Evolutionary conservation across 2,888 invertebrate species (phyloP).

Genomic region (Abscondita cerata): DNA sequence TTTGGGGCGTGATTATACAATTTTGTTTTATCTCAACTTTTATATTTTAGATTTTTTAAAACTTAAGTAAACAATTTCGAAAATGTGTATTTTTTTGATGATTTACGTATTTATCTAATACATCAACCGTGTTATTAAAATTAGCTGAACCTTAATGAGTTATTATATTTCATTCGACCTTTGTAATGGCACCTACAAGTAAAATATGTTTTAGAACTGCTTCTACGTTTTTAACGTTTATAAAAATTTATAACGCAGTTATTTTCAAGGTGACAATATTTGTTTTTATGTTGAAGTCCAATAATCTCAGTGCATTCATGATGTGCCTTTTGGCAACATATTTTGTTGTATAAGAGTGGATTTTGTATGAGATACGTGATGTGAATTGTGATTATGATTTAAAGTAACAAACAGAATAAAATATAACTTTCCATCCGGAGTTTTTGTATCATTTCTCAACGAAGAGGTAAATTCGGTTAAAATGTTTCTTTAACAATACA

Average conservation of each 20-base stretch:
- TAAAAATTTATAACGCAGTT: background rate
- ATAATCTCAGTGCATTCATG: constrained; percentile 20
- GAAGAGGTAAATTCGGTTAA: constrained; percentile 14
- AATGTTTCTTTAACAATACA: constrained; percentile 11
- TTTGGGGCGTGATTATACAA: too few species aligned
- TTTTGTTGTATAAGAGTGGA: constrained; percentile 41
- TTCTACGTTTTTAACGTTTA: too few species aligned
- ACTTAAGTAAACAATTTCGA: too few species aligned
- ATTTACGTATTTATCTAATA: too few species aligned
- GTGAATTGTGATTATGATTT: constrained; percentile 41
- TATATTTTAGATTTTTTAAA: too few species aligned
- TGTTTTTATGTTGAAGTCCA: constrained; percentile 16
- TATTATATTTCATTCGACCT: too few species aligned
- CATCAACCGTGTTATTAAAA: too few species aligned
- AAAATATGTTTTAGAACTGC: too few species aligned
- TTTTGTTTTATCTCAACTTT: too few species aligned
- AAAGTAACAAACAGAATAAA: constrained; percentile 43
- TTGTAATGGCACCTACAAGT: too few species aligned
- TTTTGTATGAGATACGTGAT: constrained; percentile 45
- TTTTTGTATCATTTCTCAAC: constrained; percentile 20
- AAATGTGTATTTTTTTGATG: too few species aligned
- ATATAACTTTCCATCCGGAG: constrained; percentile 34
- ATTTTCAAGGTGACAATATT: constrained; percentile 4
- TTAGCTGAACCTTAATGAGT: too few species aligned
- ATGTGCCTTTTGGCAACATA: constrained; percentile 37